phyloP scores from a whole-genome alignment of 2,113 vertebrate species.

The Chamaea fasciata region DNA sequence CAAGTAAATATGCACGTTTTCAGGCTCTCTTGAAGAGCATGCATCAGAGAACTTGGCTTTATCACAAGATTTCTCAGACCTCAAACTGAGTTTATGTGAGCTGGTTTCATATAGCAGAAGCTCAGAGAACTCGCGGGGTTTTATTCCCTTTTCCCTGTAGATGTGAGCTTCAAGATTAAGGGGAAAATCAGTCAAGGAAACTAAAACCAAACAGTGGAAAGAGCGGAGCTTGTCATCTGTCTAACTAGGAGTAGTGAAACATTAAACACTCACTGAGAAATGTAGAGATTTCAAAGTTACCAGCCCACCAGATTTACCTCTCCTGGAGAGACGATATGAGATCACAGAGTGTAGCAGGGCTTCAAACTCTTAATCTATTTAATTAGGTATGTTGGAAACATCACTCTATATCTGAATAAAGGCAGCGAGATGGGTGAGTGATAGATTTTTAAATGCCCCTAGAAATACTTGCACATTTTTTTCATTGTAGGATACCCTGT shows the following conservation, averaged over 20 bases:
- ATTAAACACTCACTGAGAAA: not conserved
- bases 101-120: not conserved
- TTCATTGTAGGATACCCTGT: not conserved
- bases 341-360: not conserved
- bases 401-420: fast-evolving
- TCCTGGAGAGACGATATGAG: not conserved
- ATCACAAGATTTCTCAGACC: not conserved
- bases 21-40: not conserved
- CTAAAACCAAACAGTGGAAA: not conserved
- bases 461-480: not conserved
- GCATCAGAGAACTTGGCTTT: not conserved
- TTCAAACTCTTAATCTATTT: not conserved
- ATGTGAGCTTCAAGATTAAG: not conserved
- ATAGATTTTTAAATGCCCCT: not conserved
- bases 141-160: too few relatives aligned
- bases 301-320: not conserved
- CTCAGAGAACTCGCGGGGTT: fast-evolving
- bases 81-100: too few relatives aligned
- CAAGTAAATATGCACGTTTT: not conserved
- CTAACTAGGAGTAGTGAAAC: not conserved
- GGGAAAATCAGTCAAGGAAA: not conserved
- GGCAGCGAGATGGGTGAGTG: not conserved
- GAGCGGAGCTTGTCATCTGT: not conserved
- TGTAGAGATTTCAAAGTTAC: not conserved
- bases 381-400: not conserved